A percentile compares a stretch with the other conserved stretches of the same genome.
phyloP scores from a whole-genome alignment of 2,797 vertebrate genomes.

The Meda fulgida region DNA sequence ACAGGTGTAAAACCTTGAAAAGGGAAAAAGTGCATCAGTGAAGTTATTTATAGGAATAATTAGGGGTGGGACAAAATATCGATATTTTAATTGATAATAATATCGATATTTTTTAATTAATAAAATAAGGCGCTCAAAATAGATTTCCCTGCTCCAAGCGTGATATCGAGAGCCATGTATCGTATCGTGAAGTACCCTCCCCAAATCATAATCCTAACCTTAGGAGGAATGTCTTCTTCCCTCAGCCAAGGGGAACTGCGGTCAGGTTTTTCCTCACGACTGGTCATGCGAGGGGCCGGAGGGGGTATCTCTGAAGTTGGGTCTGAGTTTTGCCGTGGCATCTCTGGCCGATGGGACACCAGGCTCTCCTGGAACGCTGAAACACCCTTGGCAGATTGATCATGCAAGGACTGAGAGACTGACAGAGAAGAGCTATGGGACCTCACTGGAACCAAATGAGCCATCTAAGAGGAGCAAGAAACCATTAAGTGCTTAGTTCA shows the following conservation, averaged over 20 bases:
- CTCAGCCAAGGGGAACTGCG: conserved; percentile 87
- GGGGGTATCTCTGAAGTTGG: conserved; percentile 92
- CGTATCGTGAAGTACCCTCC: too few species aligned
- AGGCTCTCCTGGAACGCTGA: conserved; percentile 85
- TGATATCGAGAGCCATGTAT: too few species aligned
- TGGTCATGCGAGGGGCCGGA: conserved; percentile 77
- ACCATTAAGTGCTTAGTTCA: neutral
- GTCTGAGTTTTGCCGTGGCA: conserved; percentile 96
- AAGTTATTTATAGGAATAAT: neutral
- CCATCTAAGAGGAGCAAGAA: conserved; percentile 70
- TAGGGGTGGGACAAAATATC: too few species aligned
- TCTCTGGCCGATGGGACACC: conserved; percentile 87
- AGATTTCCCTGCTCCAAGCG: too few species aligned
- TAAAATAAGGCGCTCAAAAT: too few species aligned
- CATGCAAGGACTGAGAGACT: conserved; percentile 93
- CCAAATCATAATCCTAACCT: conserved; percentile 62
- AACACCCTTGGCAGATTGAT: conserved; percentile 87
- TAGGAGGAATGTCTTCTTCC: conserved; percentile 80
- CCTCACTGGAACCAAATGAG: conserved; percentile 93
- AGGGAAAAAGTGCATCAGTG: neutral
- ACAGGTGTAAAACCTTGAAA: too few species aligned
- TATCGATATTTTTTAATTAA: too few species aligned
- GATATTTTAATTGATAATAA: too few species aligned
- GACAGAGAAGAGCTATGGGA: conserved; percentile 90
- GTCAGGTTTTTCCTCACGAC: conserved; percentile 85